phyloP scores from a whole-genome alignment of 2,888 invertebrate species.

The Callyntrura sp. region DNA sequence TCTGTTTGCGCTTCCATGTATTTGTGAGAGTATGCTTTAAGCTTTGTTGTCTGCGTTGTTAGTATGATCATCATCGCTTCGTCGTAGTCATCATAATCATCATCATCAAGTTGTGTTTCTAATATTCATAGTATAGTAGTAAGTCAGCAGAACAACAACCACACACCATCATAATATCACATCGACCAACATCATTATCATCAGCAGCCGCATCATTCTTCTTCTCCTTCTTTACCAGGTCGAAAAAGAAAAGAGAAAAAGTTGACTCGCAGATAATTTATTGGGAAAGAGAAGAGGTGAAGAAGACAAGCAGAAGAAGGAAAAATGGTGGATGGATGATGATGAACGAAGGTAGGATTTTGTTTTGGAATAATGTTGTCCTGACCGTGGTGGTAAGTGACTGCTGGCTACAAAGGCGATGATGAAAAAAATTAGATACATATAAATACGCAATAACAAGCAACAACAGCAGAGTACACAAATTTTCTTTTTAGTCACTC shows the following conservation, averaged over 20 bases:
- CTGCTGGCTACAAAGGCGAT: not conserved
- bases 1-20: not conserved
- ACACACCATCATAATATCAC: not conserved
- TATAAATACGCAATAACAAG: not conserved
- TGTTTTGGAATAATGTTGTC: constrained; percentile 34
- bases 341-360: constrained; percentile 14
- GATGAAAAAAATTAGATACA: constrained; percentile 13
- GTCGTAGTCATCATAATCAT: too few relatives aligned
- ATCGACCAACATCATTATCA: too few relatives aligned
- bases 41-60: constrained; percentile 49
- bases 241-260: constrained; percentile 60
- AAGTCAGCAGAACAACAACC: not conserved
- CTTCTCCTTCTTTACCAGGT: constrained; percentile 61
- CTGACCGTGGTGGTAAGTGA: not conserved
- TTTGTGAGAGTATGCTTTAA: constrained; percentile 16
- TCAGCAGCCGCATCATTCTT: constrained; percentile 48
- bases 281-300: constrained; percentile 77
- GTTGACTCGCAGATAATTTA: constrained; percentile 81
- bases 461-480: constrained; percentile 29
- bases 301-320: constrained; percentile 22
- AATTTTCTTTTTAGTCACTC: constrained; percentile 68
- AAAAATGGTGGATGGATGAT: constrained; percentile 58
- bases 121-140: constrained; percentile 50
- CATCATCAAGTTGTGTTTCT: not conserved
- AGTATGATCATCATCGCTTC: too few relatives aligned